These are phyloP conservation scores for Cheilosia grossa DNA, from an alignment of 2,888 invertebrate genomes.

Conservation along the genomic window DNA sequence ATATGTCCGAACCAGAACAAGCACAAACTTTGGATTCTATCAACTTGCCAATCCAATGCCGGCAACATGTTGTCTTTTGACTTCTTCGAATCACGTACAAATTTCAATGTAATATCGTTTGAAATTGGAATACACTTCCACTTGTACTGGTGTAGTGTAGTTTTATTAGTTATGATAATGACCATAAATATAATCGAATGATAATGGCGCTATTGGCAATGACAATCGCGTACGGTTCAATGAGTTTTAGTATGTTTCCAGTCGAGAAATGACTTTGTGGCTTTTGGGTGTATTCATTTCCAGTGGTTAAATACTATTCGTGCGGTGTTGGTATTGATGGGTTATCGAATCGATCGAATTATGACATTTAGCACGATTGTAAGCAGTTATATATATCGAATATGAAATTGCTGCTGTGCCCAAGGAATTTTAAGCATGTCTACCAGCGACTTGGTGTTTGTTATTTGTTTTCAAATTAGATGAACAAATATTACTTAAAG, in stretches of 20 bases:
- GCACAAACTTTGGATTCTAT: no score
- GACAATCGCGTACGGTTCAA: constrained; percentile 12
- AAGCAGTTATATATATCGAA: constrained; percentile 7
- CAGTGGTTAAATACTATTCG: constrained; percentile 5
- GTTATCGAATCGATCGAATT: constrained; percentile 28
- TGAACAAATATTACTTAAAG: constrained; percentile 4
- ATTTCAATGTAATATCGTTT: neutral
- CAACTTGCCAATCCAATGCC: no score
- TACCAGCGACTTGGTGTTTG: neutral
- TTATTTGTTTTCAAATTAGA: constrained; percentile 10
- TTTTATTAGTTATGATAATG: constrained; percentile 33
- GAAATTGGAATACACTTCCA: constrained; percentile 7
- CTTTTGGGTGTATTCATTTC: neutral
- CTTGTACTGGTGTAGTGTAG: neutral
- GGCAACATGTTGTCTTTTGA: no score
- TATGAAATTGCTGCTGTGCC: neutral
- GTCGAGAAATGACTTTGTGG: neutral
- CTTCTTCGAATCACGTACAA: no score
- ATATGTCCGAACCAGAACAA: no score
- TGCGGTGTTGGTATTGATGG: constrained; percentile 3
- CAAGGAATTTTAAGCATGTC: constrained; percentile 10
- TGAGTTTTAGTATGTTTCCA: neutral
- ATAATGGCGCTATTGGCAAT: constrained; percentile 25
- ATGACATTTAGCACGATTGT: constrained; percentile 39
- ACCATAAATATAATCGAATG: constrained; percentile 36